phyloP scores from a whole-genome alignment of 2,888 invertebrate genomes.

The Candidula unifasciata region DNA sequence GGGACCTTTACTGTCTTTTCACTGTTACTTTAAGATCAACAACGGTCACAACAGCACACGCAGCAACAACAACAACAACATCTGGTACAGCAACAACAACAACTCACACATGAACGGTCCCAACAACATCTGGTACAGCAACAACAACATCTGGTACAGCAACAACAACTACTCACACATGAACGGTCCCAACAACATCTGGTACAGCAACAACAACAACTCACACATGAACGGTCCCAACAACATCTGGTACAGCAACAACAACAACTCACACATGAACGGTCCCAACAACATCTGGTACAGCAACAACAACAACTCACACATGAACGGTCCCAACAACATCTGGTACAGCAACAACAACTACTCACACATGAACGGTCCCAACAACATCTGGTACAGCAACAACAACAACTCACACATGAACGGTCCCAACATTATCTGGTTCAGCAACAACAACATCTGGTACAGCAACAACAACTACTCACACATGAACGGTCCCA shows the following conservation, averaged over 20 bases:
- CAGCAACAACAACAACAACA: no score
- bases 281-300: no score
- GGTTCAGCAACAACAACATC: background rate
- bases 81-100: no score
- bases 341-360: background rate
- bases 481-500: constrained; percentile 95
- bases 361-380: constrained; percentile 93
- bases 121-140: background rate
- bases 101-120: no score
- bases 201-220: background rate
- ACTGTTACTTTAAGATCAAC: no score
- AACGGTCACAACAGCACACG: no score
- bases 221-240: background rate
- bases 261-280: no score
- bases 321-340: background rate
- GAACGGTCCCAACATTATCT: background rate
- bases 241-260: background rate
- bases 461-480: constrained; percentile 71
- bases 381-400: constrained; percentile 79
- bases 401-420: background rate
- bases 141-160: background rate
- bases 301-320: background rate
- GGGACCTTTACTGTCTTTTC: no score
- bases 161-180: background rate
- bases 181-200: no score